Evolutionary conservation across 30 jellyfish, hydroid and myxozoan species (phyloP), one percentile per base, ranked within the genome.

Genomic region (Morbakka virulenta): DNA sequence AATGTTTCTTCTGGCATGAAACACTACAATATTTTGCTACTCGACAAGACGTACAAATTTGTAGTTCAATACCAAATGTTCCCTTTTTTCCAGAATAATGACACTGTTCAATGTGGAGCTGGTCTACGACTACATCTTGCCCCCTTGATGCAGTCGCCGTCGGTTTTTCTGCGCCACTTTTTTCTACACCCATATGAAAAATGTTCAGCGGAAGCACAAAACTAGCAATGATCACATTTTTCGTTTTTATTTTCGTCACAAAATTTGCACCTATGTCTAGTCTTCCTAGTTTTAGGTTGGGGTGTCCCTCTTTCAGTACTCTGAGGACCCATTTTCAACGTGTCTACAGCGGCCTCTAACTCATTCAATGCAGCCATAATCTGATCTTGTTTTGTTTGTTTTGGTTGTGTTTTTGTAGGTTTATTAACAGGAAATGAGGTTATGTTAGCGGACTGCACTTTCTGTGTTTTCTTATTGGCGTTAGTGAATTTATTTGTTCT

Each of bases 191-290:
- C n/a, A n/a, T n/a, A n/a, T n/a, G n/a, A n/a, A n/a, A n/a, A n/a
- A n/a, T n/a, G n/a, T n/a, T n/a, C n/a, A n/a, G n/a, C n/a, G n/a
- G n/a, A n/a, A n/a, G n/a, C n/a, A n/a, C n/a, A n/a, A n/a, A n/a
- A n/a, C n/a, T n/a, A n/a, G n/a, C n/a, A n/a, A n/a, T n/a, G n/a
- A n/a, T n/a, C n/a, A n/a, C n/a, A n/a, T n/a, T n/a, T 76, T 35
- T 48, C 87, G 26, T 78, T 30, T 53, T 41, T 52, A 49, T 64
- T 50, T 61, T 53, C 49, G 29, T 12, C 87, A 32, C 87, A 76
- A 76, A 79, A 76, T 36, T 76, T 65, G 34, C 87, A 76, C 2
- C 25, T 65, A 1, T 64, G 67, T 79, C 25, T 64, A 49, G 87
- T 78, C 32, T 36, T 61, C 67, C 71, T 64, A 6, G 69, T 34